Conservation (phyloP, 2,888 invertebrate species). For the Eurytoma californica region DNA sequence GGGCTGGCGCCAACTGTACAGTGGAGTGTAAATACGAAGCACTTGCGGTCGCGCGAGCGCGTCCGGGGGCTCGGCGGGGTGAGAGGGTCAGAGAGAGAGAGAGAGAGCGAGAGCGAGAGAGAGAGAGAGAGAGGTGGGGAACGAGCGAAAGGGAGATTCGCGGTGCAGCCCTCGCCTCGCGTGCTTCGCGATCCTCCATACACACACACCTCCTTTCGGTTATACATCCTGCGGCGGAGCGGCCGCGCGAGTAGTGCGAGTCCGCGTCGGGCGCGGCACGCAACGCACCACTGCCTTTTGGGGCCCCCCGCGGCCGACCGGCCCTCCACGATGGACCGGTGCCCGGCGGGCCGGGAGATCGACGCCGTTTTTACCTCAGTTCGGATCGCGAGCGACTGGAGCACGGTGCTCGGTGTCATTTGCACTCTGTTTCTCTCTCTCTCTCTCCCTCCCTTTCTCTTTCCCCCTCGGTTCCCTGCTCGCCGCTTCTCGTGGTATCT, state of each 20-base stretch:
- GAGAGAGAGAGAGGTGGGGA: too few species aligned
- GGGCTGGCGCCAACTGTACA: background rate
- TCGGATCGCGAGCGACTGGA: too few species aligned
- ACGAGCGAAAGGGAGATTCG: background rate
- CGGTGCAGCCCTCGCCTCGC: background rate
- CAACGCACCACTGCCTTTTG: slow-evolving; percentile 48
- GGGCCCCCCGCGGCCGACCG: background rate
- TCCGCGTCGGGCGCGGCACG: slow-evolving; percentile 32
- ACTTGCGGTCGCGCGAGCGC: too few species aligned
- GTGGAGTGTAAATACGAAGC: too few species aligned
- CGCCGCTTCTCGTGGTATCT: too few species aligned
- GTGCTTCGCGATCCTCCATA: too few species aligned
- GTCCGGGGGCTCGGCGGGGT: background rate
- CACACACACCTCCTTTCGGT: background rate
- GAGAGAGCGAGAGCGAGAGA: background rate
- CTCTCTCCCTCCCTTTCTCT: too few species aligned
- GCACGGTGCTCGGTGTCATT: too few species aligned
- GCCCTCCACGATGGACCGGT: background rate
- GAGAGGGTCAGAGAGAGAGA: background rate
- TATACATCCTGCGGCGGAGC: background rate
- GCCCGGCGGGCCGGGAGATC: too few species aligned
- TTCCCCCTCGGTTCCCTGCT: too few species aligned
- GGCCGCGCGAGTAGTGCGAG: slow-evolving; percentile 26
- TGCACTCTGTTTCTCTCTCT: too few species aligned
- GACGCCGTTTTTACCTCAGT: too few species aligned